Base-by-base conservation (phyloP, 2,797 vertebrate genomes). In the Catharus ustulatus region DNA sequence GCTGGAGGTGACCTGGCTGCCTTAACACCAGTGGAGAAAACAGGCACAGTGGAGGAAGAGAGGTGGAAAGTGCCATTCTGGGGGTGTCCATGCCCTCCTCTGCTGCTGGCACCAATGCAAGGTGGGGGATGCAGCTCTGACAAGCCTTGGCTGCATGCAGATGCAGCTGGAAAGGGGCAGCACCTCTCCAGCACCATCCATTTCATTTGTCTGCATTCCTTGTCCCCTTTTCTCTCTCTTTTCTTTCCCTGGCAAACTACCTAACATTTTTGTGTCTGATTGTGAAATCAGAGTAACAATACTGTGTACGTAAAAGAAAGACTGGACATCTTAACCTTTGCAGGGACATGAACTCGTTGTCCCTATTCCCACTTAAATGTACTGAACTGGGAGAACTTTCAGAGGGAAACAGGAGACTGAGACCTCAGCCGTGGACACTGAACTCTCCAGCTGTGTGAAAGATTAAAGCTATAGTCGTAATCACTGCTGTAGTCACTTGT, bases 261-360 rank as follows among this genome's bases (percentile, higher is more conserved):
- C 57, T 94, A 86, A 73, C 77, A 78, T 90, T 96, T 96, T 88
- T 93, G 26, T 92, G 73, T 92, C 82, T 86, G 93, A 84, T 88
- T 95, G 92, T 92, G 95, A 93, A 97, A 96, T 89, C 55, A 21
- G 48, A 90, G 71, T 74, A 90, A 91, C 69, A 88, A 90, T 90
- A 24, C 67, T 43, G 45, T 4, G 4, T 91, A 86, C 49, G 30
- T 94, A 93, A 94, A 84, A 90, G 94, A 79, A 90, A 78, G 66
- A 18, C 59, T 79, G 91, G 52, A 81, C 89, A 88, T 90, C 45
- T 78, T 86, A 90, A 94, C 74, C 78, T 92, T 86, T 82, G 74
- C 27, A 92, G 64, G 68, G 69, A 93, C 54, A 64, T 4, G 77
- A 90, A 94, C 91, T 86, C 72, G 2, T 49, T 93, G 87, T 95